Percentiles rank a stretch among this genome's conserved stretches.
Evolutionary conservation across 1,140 invertebrate genomes (phyloP).

Genomic region (Mamestra configurata): DNA sequence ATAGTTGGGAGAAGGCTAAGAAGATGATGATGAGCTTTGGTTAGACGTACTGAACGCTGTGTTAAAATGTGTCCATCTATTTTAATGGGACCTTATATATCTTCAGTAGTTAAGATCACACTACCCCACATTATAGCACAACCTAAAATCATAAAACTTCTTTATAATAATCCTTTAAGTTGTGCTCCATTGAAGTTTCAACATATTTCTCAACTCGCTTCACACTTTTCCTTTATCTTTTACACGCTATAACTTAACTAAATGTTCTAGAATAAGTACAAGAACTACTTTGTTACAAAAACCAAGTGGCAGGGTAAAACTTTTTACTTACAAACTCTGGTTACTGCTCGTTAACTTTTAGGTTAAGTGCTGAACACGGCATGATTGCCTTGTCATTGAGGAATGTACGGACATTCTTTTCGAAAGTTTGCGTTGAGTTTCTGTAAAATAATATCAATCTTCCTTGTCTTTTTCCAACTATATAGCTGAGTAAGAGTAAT

Average conservation of each 20-base stretch:
- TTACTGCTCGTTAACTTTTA: constrained; percentile 28
- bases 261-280: neutral
- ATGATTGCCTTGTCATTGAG: constrained; percentile 27
- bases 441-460: too few species aligned
- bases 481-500: too few species aligned
- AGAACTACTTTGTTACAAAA: constrained; percentile 1
- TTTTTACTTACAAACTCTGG: constrained; percentile 23
- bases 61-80: too few species aligned
- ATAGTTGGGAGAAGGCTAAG: too few species aligned
- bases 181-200: neutral
- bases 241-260: neutral
- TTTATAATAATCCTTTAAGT: neutral
- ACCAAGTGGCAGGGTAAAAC: constrained; percentile 10
- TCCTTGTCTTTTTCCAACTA: too few species aligned
- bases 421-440: neutral
- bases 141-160: neutral
- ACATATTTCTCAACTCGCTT: too few species aligned
- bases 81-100: too few species aligned
- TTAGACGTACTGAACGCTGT: too few species aligned
- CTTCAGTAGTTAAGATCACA: too few species aligned
- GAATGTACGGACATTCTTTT: neutral
- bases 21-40: too few species aligned
- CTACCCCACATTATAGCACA: too few species aligned
- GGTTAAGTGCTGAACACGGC: constrained; percentile 2
- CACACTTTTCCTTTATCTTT: too few species aligned